Conservation (phyloP, 2,888 invertebrate species). For the Cephus spinipes region DNA sequence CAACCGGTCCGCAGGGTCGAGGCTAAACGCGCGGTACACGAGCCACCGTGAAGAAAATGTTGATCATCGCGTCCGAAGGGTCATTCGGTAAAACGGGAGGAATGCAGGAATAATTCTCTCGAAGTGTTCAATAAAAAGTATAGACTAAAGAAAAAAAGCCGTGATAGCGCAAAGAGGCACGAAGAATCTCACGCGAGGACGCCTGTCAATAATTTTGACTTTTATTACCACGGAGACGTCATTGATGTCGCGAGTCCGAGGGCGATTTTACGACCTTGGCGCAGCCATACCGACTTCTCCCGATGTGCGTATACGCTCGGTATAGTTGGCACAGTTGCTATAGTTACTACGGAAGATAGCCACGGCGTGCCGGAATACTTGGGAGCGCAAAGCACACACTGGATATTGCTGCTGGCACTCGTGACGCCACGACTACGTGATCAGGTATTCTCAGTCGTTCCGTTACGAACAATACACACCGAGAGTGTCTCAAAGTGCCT, state of each 20-base stretch:
- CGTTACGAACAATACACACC: constrained; percentile 40
- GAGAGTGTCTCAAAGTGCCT: constrained; percentile 43
- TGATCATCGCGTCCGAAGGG: not conserved
- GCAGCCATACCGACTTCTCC: not conserved
- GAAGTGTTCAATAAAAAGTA: not conserved
- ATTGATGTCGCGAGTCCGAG: constrained; percentile 39
- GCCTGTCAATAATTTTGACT: constrained; percentile 41
- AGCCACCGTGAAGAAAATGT: not conserved
- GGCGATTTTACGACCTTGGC: constrained; percentile 39
- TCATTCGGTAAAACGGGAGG: not conserved
- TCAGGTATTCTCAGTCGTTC: constrained; percentile 17
- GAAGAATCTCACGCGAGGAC: not conserved
- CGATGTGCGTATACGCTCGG: not conserved
- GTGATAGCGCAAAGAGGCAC: not conserved
- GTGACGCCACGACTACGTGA: not conserved
- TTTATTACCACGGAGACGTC: constrained; percentile 46
- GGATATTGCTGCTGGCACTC: not conserved
- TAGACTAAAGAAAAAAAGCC: not conserved
- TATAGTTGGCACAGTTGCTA: not conserved
- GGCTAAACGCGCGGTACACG: not conserved
- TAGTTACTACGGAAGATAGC: not conserved
- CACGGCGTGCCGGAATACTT: not conserved
- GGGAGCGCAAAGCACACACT: constrained; percentile 2
- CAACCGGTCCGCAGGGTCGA: constrained; percentile 22
- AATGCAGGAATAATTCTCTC: not conserved